A percentile compares a stretch with the other conserved stretches of the same genome.
Evolutionary conservation across 1,140 invertebrate species (phyloP).

Genomic region (Zaprionus inermis): DNA sequence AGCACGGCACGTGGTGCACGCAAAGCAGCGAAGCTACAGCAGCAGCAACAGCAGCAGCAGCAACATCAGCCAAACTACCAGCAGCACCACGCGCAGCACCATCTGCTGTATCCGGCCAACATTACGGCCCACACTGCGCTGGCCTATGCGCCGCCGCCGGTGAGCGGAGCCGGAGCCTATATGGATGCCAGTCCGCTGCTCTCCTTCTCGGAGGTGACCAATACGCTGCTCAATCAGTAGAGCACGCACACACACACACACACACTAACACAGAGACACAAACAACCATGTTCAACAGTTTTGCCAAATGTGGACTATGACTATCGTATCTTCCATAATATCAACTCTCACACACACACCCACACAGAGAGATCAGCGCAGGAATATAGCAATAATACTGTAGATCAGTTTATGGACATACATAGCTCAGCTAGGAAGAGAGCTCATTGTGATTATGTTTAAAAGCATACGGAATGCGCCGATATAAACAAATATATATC

Average conservation of each 20-base stretch:
- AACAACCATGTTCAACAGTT: conserved; percentile 70
- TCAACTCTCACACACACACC: conserved; percentile 35
- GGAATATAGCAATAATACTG: conserved; percentile 2
- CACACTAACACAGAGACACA: conserved; percentile 20
- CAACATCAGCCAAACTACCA: conserved; percentile 60
- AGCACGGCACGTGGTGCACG: conserved; percentile 45
- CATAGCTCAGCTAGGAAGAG: conserved; percentile 4
- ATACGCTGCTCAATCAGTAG: conserved; percentile 90
- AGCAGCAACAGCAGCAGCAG: conserved; percentile 63
- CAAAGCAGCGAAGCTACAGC: conserved; percentile 60
- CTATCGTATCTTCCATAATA: conserved; percentile 83
- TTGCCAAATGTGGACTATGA: conserved; percentile 84
- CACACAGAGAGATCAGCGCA: conserved; percentile 5
- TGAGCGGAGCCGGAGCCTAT: conserved; percentile 84
- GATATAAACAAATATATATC: not conserved
- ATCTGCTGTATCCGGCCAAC: conserved; percentile 85
- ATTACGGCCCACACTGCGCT: conserved; percentile 85
- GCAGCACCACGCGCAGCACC: conserved; percentile 84
- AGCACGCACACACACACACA: conserved; percentile 4
- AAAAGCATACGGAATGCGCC: not conserved
- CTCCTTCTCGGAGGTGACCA: conserved; percentile 93
- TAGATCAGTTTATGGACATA: conserved; percentile 22
- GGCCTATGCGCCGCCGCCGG: conserved; percentile 71
- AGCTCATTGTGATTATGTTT: conserved; percentile 20
- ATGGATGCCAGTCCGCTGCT: conserved; percentile 91